A percentile compares a stretch with the other conserved stretches of the same genome.
Conservation (phyloP, 2,888 invertebrate genomes). For the Machimus atricapillus region DNA sequence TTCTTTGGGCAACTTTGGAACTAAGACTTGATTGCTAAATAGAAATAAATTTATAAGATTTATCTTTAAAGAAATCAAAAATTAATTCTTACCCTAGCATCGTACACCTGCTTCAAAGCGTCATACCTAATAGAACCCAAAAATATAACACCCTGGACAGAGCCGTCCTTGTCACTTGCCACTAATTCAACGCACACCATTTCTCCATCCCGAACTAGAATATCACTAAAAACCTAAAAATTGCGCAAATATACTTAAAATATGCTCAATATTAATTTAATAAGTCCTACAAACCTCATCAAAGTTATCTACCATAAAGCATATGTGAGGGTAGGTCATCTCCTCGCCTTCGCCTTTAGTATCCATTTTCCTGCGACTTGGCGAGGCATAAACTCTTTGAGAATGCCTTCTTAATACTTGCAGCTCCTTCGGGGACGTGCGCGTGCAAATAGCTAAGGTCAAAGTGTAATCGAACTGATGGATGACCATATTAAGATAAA, state of each 20-base stretch:
- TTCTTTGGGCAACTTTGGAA: slow-evolving; percentile 92
- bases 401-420: slow-evolving; percentile 93
- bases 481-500: slow-evolving; percentile 95
- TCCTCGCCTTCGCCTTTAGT: slow-evolving; percentile 98
- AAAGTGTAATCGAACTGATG: slow-evolving; percentile 99
- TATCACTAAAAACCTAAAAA: slow-evolving; percentile 93
- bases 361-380: slow-evolving; percentile 96
- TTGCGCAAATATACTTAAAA: not conserved
- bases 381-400: slow-evolving; percentile 96
- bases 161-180: slow-evolving; percentile 85
- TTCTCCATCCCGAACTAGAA: slow-evolving; percentile 96
- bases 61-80: not conserved
- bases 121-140: slow-evolving; percentile 97
- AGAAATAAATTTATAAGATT: not conserved
- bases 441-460: slow-evolving; percentile 96
- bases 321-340: slow-evolving; percentile 98
- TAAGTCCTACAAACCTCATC: slow-evolving; percentile 76
- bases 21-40: slow-evolving; percentile 86
- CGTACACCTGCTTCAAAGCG: slow-evolving; percentile 95
- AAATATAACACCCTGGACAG: slow-evolving; percentile 92
- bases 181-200: slow-evolving; percentile 98
- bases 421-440: slow-evolving; percentile 96
- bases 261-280: not conserved
- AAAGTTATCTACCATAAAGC: slow-evolving; percentile 99
- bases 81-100: slow-evolving; percentile 79